Evolutionary conservation across 2,797 vertebrate genomes (phyloP).

Genomic region (Adelosebastes latens): DNA sequence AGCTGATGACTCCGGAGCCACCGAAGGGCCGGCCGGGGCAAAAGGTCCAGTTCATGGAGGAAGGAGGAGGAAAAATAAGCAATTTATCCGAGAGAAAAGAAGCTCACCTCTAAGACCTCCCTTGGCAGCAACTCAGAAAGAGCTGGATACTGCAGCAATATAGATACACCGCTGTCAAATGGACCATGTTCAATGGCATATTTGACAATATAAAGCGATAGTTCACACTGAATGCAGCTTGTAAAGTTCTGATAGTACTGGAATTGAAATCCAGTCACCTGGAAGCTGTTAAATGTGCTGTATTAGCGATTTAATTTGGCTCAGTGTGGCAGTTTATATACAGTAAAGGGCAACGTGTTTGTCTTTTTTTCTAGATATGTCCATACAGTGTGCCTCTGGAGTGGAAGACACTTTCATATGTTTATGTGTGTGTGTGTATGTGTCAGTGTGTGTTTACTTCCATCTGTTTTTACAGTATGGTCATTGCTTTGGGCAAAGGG

Average conservation of each 20-base stretch:
- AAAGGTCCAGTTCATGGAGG: slow-evolving; percentile 73
- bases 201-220: slow-evolving; percentile 69
- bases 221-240: slow-evolving; percentile 49
- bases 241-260: slow-evolving; percentile 13
- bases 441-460: slow-evolving; percentile 24
- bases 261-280: slow-evolving; percentile 1
- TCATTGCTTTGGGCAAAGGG: slow-evolving; percentile 58
- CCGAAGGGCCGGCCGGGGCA: slow-evolving; percentile 56
- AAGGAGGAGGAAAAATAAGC: slow-evolving; percentile 72
- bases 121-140: slow-evolving; percentile 61
- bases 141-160: slow-evolving; percentile 58
- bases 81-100: slow-evolving; percentile 74
- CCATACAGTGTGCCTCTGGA: not conserved
- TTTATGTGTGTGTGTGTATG: slow-evolving; percentile 21
- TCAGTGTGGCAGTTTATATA: not conserved
- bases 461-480: slow-evolving; percentile 69
- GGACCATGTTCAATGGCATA: slow-evolving; percentile 33
- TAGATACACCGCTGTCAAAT: slow-evolving; percentile 60
- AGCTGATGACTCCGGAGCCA: slow-evolving; percentile 72
- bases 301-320: not conserved
- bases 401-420: slow-evolving; percentile 5
- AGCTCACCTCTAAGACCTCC: slow-evolving; percentile 75
- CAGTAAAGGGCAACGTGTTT: not conserved
- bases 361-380: not conserved
- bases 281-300: slow-evolving; percentile 10